Conservation (phyloP, 2,113 vertebrate species). For the Hydrochoerus hydrochaeris region DNA sequence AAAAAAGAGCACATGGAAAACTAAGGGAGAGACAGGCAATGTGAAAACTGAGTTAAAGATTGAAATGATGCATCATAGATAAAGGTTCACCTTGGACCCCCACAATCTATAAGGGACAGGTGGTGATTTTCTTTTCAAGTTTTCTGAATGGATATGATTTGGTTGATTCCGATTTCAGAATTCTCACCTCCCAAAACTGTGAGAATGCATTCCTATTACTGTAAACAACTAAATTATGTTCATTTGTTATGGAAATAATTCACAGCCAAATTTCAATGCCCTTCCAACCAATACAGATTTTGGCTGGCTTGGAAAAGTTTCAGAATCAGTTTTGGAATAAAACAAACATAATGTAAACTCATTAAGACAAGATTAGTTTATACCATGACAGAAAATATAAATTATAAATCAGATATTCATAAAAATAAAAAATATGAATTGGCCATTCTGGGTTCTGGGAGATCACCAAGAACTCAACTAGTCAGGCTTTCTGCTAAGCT, state of each 20-base stretch:
- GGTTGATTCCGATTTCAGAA: neutral
- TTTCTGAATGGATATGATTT: neutral
- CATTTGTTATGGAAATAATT: neutral
- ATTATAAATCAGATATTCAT: neutral
- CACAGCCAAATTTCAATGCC: neutral
- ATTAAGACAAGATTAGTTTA: neutral
- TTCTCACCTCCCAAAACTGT: neutral
- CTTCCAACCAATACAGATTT: neutral
- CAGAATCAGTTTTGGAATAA: neutral
- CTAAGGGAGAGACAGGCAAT: no score
- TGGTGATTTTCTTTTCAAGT: accelerated
- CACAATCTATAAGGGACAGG: no score
- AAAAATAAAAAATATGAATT: neutral
- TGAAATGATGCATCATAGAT: neutral
- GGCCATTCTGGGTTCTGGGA: no score
- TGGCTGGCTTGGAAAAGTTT: neutral
- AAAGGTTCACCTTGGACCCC: neutral
- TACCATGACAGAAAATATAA: neutral
- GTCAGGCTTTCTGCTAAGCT: no score
- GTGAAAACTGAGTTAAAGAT: neutral
- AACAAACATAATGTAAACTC: neutral
- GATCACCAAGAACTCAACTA: no score
- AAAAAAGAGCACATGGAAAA: neutral
- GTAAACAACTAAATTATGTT: neutral
- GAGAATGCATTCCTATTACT: neutral